phyloP scores from a whole-genome alignment of 2,888 invertebrate species.

The Lasioglossum leucozonium region DNA sequence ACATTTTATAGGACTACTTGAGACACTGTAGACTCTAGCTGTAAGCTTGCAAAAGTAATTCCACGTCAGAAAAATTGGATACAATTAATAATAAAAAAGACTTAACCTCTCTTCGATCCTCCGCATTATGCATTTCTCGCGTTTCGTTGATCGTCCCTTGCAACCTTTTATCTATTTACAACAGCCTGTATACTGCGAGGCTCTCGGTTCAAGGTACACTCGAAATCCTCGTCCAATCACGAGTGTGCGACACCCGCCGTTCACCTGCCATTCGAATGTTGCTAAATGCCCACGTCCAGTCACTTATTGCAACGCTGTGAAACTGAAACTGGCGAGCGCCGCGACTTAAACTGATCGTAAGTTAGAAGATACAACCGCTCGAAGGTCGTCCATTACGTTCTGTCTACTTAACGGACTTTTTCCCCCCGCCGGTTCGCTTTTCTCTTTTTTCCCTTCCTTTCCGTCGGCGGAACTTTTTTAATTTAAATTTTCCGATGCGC shows the following conservation, averaged over 20 bases:
- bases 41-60: not conserved
- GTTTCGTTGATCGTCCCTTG: not conserved
- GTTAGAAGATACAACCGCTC: conserved; percentile 9
- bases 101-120: not conserved
- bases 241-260: not conserved
- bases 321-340: conserved; percentile 13
- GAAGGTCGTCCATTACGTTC: conserved; percentile 5
- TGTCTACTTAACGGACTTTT: not conserved
- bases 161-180: conserved; percentile 7
- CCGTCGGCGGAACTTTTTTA: not conserved
- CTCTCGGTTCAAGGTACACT: conserved; percentile 3
- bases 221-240: conserved; percentile 25
- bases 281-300: conserved; percentile 1
- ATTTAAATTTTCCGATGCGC: conserved; percentile 13
- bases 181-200: not conserved
- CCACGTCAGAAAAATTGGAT: not conserved
- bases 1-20: not conserved
- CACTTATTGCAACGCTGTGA: conserved; percentile 6
- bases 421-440: not conserved
- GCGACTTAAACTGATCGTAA: conserved; percentile 27
- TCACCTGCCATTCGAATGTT: not conserved
- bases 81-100: not conserved
- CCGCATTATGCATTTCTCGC: not conserved
- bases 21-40: not conserved
- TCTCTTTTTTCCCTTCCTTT: not conserved